Evolutionary conservation across 2,797 vertebrate genomes (phyloP).

Genomic region (Mionectes olivaceus): DNA sequence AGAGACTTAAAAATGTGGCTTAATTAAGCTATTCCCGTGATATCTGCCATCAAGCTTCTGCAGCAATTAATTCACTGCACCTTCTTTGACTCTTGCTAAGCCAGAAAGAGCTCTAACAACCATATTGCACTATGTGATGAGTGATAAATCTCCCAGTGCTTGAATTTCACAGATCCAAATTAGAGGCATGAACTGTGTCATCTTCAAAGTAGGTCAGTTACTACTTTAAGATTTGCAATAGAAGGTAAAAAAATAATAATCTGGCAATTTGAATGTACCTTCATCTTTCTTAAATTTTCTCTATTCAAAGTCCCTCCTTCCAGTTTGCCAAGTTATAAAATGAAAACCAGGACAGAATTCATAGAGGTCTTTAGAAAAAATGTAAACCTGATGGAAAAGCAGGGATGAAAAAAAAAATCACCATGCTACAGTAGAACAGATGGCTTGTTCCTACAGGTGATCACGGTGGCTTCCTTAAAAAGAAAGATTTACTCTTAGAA

Average conservation of each 20-base stretch:
- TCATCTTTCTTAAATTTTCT: background rate
- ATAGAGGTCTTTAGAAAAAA: background rate
- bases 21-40: constrained; percentile 27
- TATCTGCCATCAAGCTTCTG: background rate
- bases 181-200: background rate
- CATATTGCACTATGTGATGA: background rate
- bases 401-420: background rate
- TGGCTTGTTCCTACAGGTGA: background rate
- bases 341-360: background rate
- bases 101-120: background rate
- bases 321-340: background rate
- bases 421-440: background rate
- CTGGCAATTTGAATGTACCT: background rate
- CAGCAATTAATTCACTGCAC: background rate
- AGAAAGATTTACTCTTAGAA: background rate
- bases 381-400: background rate
- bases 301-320: background rate
- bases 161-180: constrained; percentile 1
- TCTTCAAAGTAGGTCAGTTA: constrained; percentile 16
- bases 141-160: background rate
- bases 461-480: background rate
- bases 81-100: background rate
- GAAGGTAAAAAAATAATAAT: background rate
- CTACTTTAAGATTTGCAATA: background rate
- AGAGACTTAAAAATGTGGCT: constrained; percentile 25